Evolutionary conservation across 2,888 invertebrate species (phyloP).

Genomic region (Timandra comae): DNA sequence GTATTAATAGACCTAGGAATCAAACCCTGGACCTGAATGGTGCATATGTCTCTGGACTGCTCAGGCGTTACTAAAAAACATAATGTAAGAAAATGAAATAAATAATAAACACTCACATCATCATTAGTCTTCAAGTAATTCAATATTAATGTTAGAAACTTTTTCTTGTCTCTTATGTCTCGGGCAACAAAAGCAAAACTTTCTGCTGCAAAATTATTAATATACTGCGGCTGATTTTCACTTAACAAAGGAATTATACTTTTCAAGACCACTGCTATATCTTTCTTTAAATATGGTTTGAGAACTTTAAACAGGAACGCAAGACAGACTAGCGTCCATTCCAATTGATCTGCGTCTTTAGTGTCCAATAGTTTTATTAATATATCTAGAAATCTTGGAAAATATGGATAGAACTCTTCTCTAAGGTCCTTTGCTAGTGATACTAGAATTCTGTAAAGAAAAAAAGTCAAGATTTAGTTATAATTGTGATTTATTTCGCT

Average conservation of each 20-base stretch:
- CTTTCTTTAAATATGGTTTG: constrained; percentile 88
- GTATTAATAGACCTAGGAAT: no score
- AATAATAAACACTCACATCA: constrained; percentile 81
- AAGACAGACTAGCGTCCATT: constrained; percentile 89
- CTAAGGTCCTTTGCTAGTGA: constrained; percentile 92
- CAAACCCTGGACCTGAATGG: no score
- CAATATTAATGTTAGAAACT: constrained; percentile 83
- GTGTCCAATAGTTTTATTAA: constrained; percentile 83
- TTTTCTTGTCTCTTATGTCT: constrained; percentile 87
- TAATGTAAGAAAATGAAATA: no score
- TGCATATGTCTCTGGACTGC: no score
- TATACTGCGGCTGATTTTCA: constrained; percentile 86
- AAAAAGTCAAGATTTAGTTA: no score
- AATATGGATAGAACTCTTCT: constrained; percentile 92
- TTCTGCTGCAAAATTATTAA: constrained; percentile 96
- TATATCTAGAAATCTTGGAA: constrained; percentile 83
- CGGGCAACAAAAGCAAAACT: constrained; percentile 96
- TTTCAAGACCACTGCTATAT: constrained; percentile 84
- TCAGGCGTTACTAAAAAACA: no score
- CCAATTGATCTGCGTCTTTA: constrained; percentile 89
- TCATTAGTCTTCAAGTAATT: constrained; percentile 79
- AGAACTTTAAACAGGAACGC: constrained; percentile 94
- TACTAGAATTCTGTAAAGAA: constrained; percentile 81
- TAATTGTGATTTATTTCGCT: no score
- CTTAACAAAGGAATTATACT: constrained; percentile 85